A percentile compares a stretch with the other conserved stretches of the same genome.
These are phyloP conservation scores for Diplolepis rosae DNA, from an alignment of 2,888 invertebrate species.

Conservation along the genomic window DNA sequence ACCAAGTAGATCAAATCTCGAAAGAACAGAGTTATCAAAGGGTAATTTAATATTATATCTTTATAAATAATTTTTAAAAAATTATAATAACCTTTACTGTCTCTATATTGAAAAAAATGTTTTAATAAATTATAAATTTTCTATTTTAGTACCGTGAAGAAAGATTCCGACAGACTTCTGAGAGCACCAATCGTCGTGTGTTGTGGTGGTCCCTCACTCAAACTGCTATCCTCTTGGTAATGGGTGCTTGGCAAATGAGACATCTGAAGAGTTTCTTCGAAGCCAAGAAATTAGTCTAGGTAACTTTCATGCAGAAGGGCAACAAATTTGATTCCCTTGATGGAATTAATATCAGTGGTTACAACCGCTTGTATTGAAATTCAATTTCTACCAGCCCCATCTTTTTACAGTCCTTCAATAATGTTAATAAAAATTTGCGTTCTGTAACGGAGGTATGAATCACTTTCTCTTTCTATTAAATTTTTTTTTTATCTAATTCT, in stretches of 20 bases:
- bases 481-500: neutral
- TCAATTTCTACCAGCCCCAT: neutral
- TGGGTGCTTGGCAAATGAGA: constrained; percentile 99
- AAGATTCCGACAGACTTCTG: constrained; percentile 96
- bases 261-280: constrained; percentile 99
- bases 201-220: constrained; percentile 98
- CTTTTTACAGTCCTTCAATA: constrained; percentile 8
- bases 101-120: no score
- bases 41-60: constrained; percentile 75
- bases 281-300: constrained; percentile 96
- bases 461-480: constrained; percentile 8
- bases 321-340: neutral
- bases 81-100: neutral
- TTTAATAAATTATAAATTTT: no score
- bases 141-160: constrained; percentile 93
- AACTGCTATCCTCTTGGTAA: constrained; percentile 89
- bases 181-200: constrained; percentile 96
- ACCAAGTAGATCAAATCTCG: constrained; percentile 99
- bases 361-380: neutral
- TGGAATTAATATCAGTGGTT: neutral
- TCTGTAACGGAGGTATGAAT: constrained; percentile 8
- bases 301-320: neutral
- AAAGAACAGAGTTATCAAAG: constrained; percentile 99
- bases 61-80: neutral
- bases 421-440: neutral